These are phyloP conservation scores for Greenwoodochromis staneri DNA, from an alignment of 2,113 vertebrate species.

Conservation along the genomic window DNA sequence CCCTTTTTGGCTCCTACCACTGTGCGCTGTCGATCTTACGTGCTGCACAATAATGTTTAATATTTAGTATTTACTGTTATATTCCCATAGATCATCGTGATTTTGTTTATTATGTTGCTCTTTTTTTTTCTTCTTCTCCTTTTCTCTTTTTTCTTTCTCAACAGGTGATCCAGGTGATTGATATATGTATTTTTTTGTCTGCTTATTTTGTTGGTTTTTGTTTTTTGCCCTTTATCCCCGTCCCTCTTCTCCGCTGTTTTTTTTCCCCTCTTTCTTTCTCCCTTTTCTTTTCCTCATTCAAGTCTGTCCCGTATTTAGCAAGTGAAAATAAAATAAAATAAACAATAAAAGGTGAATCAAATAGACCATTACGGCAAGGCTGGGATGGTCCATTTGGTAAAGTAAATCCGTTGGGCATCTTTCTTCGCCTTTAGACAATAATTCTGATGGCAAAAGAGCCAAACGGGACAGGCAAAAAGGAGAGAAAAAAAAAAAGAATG, in stretches of 20 bases:
- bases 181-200: not conserved
- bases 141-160: not conserved
- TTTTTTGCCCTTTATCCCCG: too few species aligned
- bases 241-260: too few species aligned
- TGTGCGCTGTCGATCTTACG: fast-evolving
- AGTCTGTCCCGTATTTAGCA: not conserved
- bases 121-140: not conserved
- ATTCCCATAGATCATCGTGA: fast-evolving
- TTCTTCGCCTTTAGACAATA: fast-evolving
- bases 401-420: not conserved
- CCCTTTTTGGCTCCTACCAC: too few species aligned
- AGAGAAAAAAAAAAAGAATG: too few species aligned
- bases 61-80: not conserved
- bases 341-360: not conserved
- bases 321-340: not conserved
- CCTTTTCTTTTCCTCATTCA: too few species aligned
- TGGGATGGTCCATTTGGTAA: not conserved
- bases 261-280: too few species aligned
- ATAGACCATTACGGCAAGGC: not conserved
- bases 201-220: not conserved
- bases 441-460: not conserved
- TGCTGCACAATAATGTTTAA: not conserved
- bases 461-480: not conserved
- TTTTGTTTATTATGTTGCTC: not conserved
- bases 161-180: not conserved